Base-by-base conservation (phyloP, 2,888 invertebrate species). In the Tenthredo notha region DNA sequence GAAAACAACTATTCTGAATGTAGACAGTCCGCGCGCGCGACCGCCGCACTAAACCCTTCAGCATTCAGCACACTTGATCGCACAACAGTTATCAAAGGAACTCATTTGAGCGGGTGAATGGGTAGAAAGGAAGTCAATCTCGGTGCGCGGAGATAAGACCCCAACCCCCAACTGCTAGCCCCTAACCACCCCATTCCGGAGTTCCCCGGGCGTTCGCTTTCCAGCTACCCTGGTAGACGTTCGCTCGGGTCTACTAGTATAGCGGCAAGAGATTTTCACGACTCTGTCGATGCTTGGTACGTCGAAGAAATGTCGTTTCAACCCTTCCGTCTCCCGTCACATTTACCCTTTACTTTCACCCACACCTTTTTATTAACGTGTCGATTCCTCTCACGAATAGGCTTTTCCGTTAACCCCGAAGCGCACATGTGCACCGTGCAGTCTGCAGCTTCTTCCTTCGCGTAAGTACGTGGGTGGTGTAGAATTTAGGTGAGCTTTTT, bases 11-110 rank as follows among this genome's bases (percentile, higher is more conserved):
- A 70, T 40, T 12, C 43, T 15, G 33, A 80, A 47, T 70, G 67
- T 67, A 47, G 65, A 58, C 67, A 70, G 67, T 65, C 83, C 88
- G 89, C 87, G 88, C 87, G 87, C 88, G 87, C 82, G 82, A 85
- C 82, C 85, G 80, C 82, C 87, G 89, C 88, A 89, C 88, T 89
- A 91, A 92, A 91, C 92, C 93, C 92, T 92, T 92, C 92, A 92
- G 92, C 92, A 92, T 93, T 92, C 93, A 92, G 91, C 91, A 91
- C 92, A 92, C 92, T 92, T 92, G 92, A 93, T 93, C 92, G 91
- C 92, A 92, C 92, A 92, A 93, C 93, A 93, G 92, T 93, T 93
- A 93, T 92, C 93, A 93, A 93, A 93, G 92, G 93, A 93, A 93
- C 93, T 93, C 91, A 93, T 93, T 92, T 92, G 92, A 92, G 92